Evolutionary conservation across 2,888 invertebrate species (phyloP).

Genomic region (Ophioninae sp.): DNA sequence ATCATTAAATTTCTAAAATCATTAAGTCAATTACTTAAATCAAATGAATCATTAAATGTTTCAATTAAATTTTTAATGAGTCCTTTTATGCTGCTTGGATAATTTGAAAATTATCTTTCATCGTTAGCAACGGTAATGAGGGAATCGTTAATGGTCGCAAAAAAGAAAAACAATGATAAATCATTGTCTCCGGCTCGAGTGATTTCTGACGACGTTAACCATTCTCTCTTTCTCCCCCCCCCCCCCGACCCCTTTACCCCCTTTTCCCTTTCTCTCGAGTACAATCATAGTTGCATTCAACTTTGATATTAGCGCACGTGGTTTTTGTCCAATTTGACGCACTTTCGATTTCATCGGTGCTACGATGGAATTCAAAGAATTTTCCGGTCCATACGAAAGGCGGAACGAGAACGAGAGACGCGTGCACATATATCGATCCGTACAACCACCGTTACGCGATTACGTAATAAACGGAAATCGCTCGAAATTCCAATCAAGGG

Average conservation of each 20-base stretch:
- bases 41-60: too few species aligned
- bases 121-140: neutral
- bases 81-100: neutral
- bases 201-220: slow-evolving; percentile 42
- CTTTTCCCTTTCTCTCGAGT: neutral
- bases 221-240: neutral
- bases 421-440: slow-evolving; percentile 43
- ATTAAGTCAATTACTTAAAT: too few species aligned
- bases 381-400: slow-evolving; percentile 13
- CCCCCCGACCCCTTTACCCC: neutral
- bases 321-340: slow-evolving; percentile 49
- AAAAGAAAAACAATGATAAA: slow-evolving; percentile 18
- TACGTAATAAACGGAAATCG: slow-evolving; percentile 26
- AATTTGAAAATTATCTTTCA: neutral
- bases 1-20: too few species aligned
- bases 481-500: neutral
- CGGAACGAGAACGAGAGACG: neutral
- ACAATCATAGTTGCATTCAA: slow-evolving; percentile 51
- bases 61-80: too few species aligned
- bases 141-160: neutral
- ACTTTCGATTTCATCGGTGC: slow-evolving; percentile 51
- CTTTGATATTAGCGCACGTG: slow-evolving; percentile 45
- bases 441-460: neutral
- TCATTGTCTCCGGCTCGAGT: slow-evolving; percentile 31
- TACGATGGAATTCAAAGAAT: slow-evolving; percentile 50